These are phyloP conservation scores for Addax nasomaculatus DNA, from an alignment of 2,113 vertebrate genomes.

Conservation along the genomic window DNA sequence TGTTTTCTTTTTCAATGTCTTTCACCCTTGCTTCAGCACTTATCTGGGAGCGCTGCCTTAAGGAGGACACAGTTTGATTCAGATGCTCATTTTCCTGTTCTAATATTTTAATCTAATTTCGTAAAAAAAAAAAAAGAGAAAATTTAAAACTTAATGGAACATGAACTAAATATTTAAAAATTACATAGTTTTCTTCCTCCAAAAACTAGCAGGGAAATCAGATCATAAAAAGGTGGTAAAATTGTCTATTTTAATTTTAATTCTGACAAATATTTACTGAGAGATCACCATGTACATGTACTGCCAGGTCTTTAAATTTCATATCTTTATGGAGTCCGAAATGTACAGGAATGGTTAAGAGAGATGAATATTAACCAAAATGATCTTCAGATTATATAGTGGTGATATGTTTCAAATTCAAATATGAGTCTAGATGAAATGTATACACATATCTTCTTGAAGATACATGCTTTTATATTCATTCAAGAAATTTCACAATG, in stretches of 20 bases:
- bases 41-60: slow-evolving; percentile 94
- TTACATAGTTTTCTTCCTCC: background rate
- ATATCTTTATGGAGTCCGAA: background rate
- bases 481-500: slow-evolving; percentile 16
- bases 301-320: background rate
- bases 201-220: background rate
- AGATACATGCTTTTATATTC: background rate
- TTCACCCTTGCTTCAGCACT: slow-evolving; percentile 94
- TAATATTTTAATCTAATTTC: slow-evolving; percentile 89
- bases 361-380: slow-evolving; percentile 23
- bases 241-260: background rate
- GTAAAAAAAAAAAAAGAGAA: slow-evolving; percentile 16
- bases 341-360: background rate
- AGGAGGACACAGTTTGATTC: slow-evolving; percentile 90
- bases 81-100: slow-evolving; percentile 97
- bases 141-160: slow-evolving; percentile 5
- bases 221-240: background rate
- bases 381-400: background rate
- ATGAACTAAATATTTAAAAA: slow-evolving; percentile 48
- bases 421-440: background rate
- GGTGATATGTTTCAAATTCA: slow-evolving; percentile 8
- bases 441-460: background rate
- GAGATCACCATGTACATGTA: background rate
- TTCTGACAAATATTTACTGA: slow-evolving; percentile 12
- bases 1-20: slow-evolving; percentile 97